Evolutionary conservation across 1,140 invertebrate genomes (phyloP).

Genomic region (Myzus persicae): DNA sequence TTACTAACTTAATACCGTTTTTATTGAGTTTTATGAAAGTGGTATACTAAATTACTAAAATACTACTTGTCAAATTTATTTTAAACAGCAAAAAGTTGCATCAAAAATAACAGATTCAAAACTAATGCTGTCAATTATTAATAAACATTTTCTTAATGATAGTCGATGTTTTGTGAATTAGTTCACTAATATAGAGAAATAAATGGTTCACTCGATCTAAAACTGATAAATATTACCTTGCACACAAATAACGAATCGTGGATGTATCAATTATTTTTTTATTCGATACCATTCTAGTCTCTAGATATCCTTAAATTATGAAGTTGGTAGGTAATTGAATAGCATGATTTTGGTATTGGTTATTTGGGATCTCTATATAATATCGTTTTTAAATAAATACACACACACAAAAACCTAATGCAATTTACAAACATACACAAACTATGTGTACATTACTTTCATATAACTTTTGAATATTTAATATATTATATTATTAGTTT

Average conservation of each 20-base stretch:
- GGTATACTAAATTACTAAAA: not conserved
- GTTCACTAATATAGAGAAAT: not conserved
- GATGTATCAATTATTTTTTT: not conserved
- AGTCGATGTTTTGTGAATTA: no score
- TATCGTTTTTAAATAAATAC: not conserved
- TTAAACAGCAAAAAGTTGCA: not conserved
- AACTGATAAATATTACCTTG: not conserved
- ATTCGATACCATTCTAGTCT: no score
- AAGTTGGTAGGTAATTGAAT: not conserved
- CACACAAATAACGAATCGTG: not conserved
- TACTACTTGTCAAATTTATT: not conserved
- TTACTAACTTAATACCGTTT: not conserved
- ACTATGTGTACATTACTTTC: not conserved
- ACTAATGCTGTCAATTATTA: not conserved
- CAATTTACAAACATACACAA: not conserved
- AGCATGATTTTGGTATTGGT: not conserved
- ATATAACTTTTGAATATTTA: not conserved
- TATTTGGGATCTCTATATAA: not conserved
- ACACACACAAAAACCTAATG: not conserved
- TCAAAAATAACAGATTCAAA: not conserved
- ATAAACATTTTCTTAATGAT: no score
- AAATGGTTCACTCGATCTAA: not conserved
- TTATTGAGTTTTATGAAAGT: not conserved
- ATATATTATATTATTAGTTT: not conserved
- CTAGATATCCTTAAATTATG: not conserved